Percentiles rank a stretch among this genome's conserved stretches.
These are phyloP conservation scores for Drosophila maculinotata DNA, from an alignment of 2,888 invertebrate genomes.

Conservation along the genomic window DNA sequence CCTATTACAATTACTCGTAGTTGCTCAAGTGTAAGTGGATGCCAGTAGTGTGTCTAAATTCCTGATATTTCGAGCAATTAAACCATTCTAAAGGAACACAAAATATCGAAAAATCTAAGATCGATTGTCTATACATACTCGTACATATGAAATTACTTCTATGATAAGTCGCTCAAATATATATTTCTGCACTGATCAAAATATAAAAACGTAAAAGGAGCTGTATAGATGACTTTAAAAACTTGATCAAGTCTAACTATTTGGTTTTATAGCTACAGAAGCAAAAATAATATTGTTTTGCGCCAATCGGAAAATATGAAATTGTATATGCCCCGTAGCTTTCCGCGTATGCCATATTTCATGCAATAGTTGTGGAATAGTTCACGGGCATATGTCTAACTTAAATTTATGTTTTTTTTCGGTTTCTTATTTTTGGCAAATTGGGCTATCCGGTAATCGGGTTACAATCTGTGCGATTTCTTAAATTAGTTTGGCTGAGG, in stretches of 20 bases:
- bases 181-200: rapidly evolving
- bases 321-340: too few relatives aligned
- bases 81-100: conserved; percentile 39
- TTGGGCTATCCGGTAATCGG: conserved; percentile 1
- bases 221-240: too few relatives aligned
- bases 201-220: too few relatives aligned
- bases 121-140: conserved; percentile 63
- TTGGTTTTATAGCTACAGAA: not conserved
- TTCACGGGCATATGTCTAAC: conserved; percentile 4
- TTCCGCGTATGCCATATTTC: too few relatives aligned
- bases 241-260: too few relatives aligned
- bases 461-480: conserved; percentile 3
- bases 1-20: conserved; percentile 43
- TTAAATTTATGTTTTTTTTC: not conserved
- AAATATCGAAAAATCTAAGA: conserved; percentile 38
- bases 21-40: conserved; percentile 11
- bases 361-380: not conserved
- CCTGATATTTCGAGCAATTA: conserved; percentile 26
- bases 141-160: conserved; percentile 34
- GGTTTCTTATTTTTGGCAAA: not conserved
- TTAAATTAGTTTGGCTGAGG: conserved; percentile 8
- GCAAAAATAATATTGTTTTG: not conserved
- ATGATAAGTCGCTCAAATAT: not conserved
- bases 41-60: conserved; percentile 27
- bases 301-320: too few relatives aligned